Evolutionary conservation across 2,888 invertebrate species (phyloP).

Genomic region (Tenthredo notha): DNA sequence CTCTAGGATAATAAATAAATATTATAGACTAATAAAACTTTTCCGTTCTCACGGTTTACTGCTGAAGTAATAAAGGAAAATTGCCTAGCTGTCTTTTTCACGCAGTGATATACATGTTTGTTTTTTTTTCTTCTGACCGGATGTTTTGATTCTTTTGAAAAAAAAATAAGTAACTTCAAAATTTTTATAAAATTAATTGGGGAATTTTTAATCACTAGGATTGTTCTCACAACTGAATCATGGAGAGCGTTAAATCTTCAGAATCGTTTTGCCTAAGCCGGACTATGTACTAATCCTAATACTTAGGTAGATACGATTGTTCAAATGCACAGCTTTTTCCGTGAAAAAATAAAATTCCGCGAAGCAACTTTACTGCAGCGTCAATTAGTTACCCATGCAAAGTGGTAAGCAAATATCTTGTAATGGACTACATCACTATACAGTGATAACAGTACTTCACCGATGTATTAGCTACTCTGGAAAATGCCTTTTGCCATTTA

Average conservation of each 20-base stretch:
- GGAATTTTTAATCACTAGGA: background rate
- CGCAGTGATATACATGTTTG: background rate
- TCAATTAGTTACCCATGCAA: constrained; percentile 22
- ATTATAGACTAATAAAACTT: constrained; percentile 11
- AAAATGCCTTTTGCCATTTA: background rate
- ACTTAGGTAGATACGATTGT: background rate
- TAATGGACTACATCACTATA: background rate
- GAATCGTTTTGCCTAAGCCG: background rate
- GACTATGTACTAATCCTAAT: background rate
- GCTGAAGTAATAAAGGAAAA: background rate
- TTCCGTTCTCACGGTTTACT: constrained; percentile 26
- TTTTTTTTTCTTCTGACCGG: background rate
- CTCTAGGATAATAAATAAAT: background rate
- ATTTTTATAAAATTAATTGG: background rate
- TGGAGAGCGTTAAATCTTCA: background rate
- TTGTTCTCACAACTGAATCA: background rate
- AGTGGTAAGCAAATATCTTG: constrained; percentile 36
- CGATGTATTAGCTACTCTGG: background rate
- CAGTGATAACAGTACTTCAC: constrained; percentile 20
- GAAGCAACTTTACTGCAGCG: background rate
- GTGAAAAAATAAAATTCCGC: constrained; percentile 7
- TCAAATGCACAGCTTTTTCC: background rate
- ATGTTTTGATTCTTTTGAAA: background rate
- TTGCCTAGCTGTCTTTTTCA: background rate
- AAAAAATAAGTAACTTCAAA: background rate